Evolutionary conservation across 2,113 vertebrate species (phyloP).

Genomic region (Nesoenas mayeri): DNA sequence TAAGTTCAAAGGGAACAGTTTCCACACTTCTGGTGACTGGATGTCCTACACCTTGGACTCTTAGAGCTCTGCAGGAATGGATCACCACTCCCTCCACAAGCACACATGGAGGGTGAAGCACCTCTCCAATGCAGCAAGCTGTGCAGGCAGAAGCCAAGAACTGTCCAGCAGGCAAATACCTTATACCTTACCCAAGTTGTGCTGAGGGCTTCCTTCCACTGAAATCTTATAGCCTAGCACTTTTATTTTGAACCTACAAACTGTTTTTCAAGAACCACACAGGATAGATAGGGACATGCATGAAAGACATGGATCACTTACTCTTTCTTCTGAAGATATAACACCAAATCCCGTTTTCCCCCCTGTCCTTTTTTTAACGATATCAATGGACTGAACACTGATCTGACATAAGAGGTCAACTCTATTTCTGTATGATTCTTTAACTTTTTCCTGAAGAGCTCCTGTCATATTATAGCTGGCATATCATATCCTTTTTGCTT

Average conservation of each 20-base stretch:
- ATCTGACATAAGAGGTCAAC: neutral
- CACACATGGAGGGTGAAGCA: neutral
- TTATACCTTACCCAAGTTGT: neutral
- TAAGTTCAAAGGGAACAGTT: neutral
- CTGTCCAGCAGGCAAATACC: neutral
- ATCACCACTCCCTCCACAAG: neutral
- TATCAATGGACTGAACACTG: neutral
- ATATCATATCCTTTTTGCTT: neutral
- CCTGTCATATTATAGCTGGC: neutral
- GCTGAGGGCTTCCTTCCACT: neutral
- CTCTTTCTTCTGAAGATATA: neutral
- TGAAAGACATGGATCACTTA: accelerated
- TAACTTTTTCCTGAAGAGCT: neutral
- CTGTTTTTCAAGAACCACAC: neutral
- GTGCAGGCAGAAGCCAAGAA: neutral
- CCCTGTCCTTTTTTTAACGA: accelerated
- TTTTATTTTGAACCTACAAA: neutral
- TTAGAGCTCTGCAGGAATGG: neutral
- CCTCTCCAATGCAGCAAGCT: neutral
- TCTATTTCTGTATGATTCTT: neutral
- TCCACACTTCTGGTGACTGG: neutral
- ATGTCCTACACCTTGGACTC: neutral
- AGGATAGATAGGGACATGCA: neutral
- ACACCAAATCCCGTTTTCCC: neutral
- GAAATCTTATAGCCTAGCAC: neutral